Evolutionary conservation across 1,140 invertebrate genomes (phyloP).

Genomic region (Teleogryllus occipitalis): DNA sequence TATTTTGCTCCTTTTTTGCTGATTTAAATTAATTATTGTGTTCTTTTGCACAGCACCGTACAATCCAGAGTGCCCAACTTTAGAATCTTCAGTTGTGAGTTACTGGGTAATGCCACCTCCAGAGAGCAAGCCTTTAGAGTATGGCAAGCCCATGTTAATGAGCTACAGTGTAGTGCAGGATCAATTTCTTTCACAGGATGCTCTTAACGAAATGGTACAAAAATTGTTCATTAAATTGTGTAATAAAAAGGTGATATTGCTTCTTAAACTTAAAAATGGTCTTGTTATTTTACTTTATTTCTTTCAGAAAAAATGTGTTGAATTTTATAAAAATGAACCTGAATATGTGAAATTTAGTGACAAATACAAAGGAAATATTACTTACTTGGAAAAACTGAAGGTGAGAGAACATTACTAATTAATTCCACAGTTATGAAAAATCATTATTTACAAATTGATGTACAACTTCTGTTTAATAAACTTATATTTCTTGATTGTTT

Average conservation of each 20-base stretch:
- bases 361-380: constrained; percentile 60
- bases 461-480: neutral
- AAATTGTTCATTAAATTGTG: neutral
- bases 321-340: constrained; percentile 72
- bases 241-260: neutral
- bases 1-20: too few relatives aligned
- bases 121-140: constrained; percentile 82
- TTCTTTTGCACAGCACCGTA: constrained; percentile 66
- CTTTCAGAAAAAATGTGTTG: constrained; percentile 63
- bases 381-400: constrained; percentile 72
- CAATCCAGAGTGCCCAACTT: constrained; percentile 63
- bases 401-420: constrained; percentile 30
- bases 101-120: constrained; percentile 93
- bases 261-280: neutral
- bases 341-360: constrained; percentile 71
- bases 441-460: neutral
- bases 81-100: constrained; percentile 72
- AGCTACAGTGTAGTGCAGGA: constrained; percentile 78
- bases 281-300: constrained; percentile 25
- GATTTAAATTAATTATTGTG: neutral
- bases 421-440: neutral
- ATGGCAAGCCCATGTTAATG: constrained; percentile 82
- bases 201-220: constrained; percentile 71
- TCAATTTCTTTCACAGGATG: constrained; percentile 67
- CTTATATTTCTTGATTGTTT: constrained; percentile 14